Base-by-base conservation (phyloP, 2,113 vertebrate genomes). In the Antechinus flavipes region DNA sequence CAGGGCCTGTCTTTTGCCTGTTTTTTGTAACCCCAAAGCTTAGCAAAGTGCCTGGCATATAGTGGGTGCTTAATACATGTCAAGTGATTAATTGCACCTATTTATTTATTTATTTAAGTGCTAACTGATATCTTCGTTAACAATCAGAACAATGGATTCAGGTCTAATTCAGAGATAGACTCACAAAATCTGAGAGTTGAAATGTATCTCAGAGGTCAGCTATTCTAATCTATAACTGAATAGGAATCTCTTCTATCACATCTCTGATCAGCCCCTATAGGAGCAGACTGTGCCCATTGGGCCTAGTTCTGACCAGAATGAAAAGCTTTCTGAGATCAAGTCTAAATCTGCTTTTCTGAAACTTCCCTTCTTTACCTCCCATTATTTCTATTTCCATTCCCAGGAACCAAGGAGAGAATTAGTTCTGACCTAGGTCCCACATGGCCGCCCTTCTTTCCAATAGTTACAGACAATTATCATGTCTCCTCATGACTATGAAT, bases 181-280 rank as follows among this genome's bases (percentile, higher is more conserved):
- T 58, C 3, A 25, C 89, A 27, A 55, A 84, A n/a, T 2, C 61
- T 11, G 0, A 16, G 2, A 19, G 16, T 14, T 2, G 47, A 89
- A n/a, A 22, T 0, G 3, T 2, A 0, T 1, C 42, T 26, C 2
- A 3, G 49, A 52, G 10, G 19, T 5, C 92, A 52, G 42, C 68
- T n/a, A 8, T 2, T 84, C 19, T 22, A 42, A 68, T 68, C 68
- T 84, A 42, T 84, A 84, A 84, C 68, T 84, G n/a, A 84, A 84
- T n/a, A 22, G n/a, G n/a, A 84, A 84, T 42, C 5, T 35, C 68
- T 76, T 76, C 35, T 42, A 84, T n/a, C 68, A 84, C 14, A 19
- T 84, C 35, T 76, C 61, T n/a, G 61, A n/a, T 6, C 4, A 76
- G 30, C 0, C 16, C 16, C 68, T 19, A 22, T 23, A 42, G n/a